These are phyloP conservation scores for Delichon dasypus DNA, from an alignment of 2,797 vertebrate genomes.

Conservation along the genomic window DNA sequence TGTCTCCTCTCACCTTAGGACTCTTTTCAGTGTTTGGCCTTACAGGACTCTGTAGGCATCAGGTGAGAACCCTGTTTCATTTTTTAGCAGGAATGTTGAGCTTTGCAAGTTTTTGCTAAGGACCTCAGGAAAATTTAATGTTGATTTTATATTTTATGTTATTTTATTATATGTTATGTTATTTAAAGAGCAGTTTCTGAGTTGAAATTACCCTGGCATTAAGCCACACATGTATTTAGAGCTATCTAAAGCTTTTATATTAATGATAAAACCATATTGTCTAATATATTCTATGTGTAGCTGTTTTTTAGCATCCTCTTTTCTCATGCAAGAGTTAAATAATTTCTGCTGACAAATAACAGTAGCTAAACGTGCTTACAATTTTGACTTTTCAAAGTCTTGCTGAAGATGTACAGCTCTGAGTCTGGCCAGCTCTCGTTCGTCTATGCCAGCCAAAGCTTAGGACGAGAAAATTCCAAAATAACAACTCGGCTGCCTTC, in stretches of 20 bases:
- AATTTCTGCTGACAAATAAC: background rate
- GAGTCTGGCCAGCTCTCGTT: background rate
- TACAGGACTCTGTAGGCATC: background rate
- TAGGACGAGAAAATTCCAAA: background rate
- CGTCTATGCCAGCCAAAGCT: background rate
- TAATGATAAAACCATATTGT: background rate
- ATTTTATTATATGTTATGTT: background rate
- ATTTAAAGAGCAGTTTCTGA: background rate
- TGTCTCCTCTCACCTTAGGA: background rate
- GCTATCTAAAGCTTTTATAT: background rate
- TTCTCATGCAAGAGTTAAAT: background rate
- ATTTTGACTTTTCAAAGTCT: background rate
- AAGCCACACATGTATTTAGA: background rate
- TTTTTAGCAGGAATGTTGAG: background rate
- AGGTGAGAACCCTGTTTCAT: background rate
- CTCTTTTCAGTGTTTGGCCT: background rate
- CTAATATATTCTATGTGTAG: background rate
- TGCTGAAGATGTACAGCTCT: background rate
- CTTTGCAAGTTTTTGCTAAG: background rate
- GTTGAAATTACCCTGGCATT: background rate
- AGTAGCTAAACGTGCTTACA: background rate
- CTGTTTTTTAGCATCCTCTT: background rate
- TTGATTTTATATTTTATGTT: background rate
- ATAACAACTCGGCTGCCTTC: background rate
- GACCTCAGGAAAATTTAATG: background rate